phyloP scores from a whole-genome alignment of 2,113 vertebrate genomes.

The Dipodomys merriami region DNA sequence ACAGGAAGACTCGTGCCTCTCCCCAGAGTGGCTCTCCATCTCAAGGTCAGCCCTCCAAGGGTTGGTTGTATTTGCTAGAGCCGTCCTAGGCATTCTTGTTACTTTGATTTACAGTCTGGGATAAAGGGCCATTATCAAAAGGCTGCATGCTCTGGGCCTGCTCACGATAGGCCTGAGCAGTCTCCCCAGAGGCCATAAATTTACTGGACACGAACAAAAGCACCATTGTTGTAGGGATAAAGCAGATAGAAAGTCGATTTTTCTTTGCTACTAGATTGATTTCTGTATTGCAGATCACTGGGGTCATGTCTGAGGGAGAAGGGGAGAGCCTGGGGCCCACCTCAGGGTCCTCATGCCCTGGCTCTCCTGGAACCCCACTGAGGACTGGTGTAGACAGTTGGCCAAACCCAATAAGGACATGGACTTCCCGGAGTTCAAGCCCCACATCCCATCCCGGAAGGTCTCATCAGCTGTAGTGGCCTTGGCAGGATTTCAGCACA shows the following conservation, averaged over 20 bases:
- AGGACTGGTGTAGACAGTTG: background rate
- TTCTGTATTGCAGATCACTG: background rate
- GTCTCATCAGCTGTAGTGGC: background rate
- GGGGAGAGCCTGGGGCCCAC: background rate
- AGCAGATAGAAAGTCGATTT: background rate
- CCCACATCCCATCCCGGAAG: background rate
- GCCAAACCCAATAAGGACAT: background rate
- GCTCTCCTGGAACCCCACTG: background rate
- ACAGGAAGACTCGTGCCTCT: background rate
- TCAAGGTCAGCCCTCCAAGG: background rate
- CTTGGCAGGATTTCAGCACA: background rate
- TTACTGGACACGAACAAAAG: constrained; percentile 21
- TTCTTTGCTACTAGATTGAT: background rate
- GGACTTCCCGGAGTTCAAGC: background rate
- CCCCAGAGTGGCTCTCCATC: background rate
- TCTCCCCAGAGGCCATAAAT: background rate
- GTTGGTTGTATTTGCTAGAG: background rate
- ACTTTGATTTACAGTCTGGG: background rate
- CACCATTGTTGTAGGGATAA: constrained; percentile 16
- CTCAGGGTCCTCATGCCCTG: background rate
- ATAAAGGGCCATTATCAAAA: constrained; percentile 51
- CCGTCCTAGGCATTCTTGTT: background rate
- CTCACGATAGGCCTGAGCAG: background rate
- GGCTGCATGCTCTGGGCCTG: background rate
- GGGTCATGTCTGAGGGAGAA: background rate